A percentile compares a stretch with the other conserved stretches of the same genome.
Conservation (phyloP, 2,797 vertebrate genomes). For the Spinus olivaceus region DNA sequence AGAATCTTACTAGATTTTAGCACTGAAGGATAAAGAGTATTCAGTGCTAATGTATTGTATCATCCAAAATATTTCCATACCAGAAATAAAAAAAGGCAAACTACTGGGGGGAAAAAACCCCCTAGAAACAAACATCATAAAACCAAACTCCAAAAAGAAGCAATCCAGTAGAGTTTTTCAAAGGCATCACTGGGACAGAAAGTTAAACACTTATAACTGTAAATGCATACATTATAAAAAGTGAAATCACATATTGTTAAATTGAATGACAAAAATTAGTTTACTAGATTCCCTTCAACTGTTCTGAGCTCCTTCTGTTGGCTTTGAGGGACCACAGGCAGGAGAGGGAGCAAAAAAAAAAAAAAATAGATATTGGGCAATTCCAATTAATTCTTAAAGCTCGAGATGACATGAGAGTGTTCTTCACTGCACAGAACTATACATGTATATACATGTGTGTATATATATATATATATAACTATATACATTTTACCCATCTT, state of each 20-base stretch:
- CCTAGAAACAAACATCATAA: neutral
- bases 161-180: neutral
- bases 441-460: neutral
- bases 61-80: neutral
- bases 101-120: accelerated
- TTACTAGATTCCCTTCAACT: neutral
- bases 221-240: neutral
- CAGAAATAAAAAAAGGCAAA: neutral
- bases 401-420: neutral
- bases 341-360: neutral
- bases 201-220: neutral
- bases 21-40: neutral
- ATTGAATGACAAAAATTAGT: neutral
- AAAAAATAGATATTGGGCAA: neutral
- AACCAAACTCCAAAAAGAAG: neutral
- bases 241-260: neutral
- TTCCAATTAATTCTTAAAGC: neutral
- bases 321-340: neutral
- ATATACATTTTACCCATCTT: neutral
- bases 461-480: too few relatives aligned
- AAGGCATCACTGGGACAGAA: neutral
- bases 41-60: neutral
- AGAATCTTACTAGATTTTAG: neutral
- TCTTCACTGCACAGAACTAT: neutral
- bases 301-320: neutral